Base-by-base conservation (phyloP, 92 coral and sea anemone species). In the Chrysogorgia sp. region DNA sequence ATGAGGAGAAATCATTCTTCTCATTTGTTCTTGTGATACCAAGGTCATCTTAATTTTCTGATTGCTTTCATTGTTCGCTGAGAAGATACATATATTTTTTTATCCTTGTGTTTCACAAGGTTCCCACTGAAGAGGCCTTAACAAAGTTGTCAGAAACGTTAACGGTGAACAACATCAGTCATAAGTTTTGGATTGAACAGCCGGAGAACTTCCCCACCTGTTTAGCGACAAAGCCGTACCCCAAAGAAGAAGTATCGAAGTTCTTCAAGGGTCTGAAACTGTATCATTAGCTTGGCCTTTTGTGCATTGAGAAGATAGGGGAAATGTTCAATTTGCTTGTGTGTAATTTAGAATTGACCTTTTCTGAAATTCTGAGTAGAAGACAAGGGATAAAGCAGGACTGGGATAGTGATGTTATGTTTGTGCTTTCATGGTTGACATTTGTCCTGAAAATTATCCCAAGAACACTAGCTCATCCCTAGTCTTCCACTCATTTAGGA, bases 141-240 rank as follows among this genome's bases (percentile, higher is more conserved):
- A 67, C 81, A 50, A 83, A 84, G 12, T 63, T 93, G 37, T 86
- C 98, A 49, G 58, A 74, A 52, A 75, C 85, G 23, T 83, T 93
- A 28, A 40, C 77, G 20, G 58, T 78, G 32, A 84, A 85, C 74
- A 72, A 91, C 35, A 80, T 94, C 3, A 94, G 92, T 59, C 93
- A 89, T 81, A 91, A 94, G 41, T 58, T 94, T 10, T 94, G 98
- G 98, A 86, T 91, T 19, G 98, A 94, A 61, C 97, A 91, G 40
- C 97, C 98, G 34, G 97, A 94, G 75, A 85, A 91, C 77, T 87
- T 53, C 57, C 79, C 92, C 21, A 94, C 98, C 9, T 94, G 98
- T 40, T 84, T 94, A 10, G 98, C 97, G 26, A 94, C 97, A 8
- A 91, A 91, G 47, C 98, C 98, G 0, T 94, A 94, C 37, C 81